Evolutionary conservation across 1,140 invertebrate species (phyloP), one percentile per base, ranked within the genome.

Genomic region (Aethina tumida): DNA sequence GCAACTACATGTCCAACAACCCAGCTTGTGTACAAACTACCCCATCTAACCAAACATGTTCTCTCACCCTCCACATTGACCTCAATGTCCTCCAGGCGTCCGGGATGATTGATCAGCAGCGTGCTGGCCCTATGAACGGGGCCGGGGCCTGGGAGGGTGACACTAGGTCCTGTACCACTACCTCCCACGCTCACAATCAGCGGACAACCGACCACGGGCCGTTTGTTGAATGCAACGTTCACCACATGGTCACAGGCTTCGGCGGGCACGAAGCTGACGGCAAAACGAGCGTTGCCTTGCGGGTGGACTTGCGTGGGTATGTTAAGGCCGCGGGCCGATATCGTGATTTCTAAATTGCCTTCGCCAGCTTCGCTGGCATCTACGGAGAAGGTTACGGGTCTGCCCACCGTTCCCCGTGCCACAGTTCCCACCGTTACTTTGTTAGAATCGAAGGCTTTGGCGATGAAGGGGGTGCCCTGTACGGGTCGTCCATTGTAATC

Each of bases 221-320:
- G 33, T 39, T 96, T 95, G 66, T 99, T 99, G 65, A 98, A 99
- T 17, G 90, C 89, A 8, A 99, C 89, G 60, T 90, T 92, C 45
- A 97, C 90, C 20, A 90, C 77, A 64, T 99, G 95, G 63, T 94
- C 88, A 53, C 84, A 84, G 13, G 86, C 78, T 65, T 97, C 90
- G 18, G 88, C 79, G 17, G 94, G 94, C 34, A 94, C 82, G 63
- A 98, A 99, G 45, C 85, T 88, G 33, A 98, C 92, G 31, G 91
- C 89, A 66, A 97, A 98, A 47, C 87, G 77, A 35, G 75, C 75
- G 54, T 75, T 77, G 49, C 89, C 90, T 50, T 97, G 82, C 7
- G 92, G 87, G 62, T 92, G 88, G n/a, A 97, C 93, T 75, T 96
- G 91, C 15, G 94, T 97, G 10, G 93, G 91, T 47, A 97, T 91